phyloP scores from a whole-genome alignment of 2,888 invertebrate species.

The Molanna angustata region DNA sequence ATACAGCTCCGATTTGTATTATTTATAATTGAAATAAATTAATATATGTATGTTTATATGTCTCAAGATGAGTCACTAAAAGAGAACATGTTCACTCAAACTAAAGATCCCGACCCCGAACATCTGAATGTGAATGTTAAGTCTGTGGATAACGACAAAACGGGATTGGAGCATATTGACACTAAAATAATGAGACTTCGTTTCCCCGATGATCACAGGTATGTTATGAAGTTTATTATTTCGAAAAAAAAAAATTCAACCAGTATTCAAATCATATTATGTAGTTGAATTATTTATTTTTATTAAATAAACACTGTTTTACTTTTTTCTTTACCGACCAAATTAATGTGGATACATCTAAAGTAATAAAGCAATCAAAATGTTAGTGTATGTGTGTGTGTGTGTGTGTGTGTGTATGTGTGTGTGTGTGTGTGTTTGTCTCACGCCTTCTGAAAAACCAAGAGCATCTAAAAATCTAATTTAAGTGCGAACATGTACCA shows the following conservation, averaged over 20 bases:
- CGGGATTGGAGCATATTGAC: constrained; percentile 60
- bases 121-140: constrained; percentile 31
- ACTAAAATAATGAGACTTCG: constrained; percentile 60
- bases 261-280: too few relatives aligned
- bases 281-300: too few relatives aligned
- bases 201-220: constrained; percentile 62
- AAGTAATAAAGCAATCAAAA: too few relatives aligned
- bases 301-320: too few relatives aligned
- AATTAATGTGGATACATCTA: too few relatives aligned
- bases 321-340: too few relatives aligned
- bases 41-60: neutral
- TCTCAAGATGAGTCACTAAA: constrained; percentile 37
- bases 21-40: neutral
- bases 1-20: neutral
- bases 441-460: too few relatives aligned
- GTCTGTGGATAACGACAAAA: constrained; percentile 42
- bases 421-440: too few relatives aligned
- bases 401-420: too few relatives aligned
- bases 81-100: constrained; percentile 26
- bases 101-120: constrained; percentile 26
- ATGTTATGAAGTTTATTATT: neutral
- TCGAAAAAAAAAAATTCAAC: neutral
- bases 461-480: too few relatives aligned
- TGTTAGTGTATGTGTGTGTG: too few relatives aligned
- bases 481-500: too few relatives aligned